Evolutionary conservation across 2,113 vertebrate species (phyloP), one percentile per base, ranked within the genome.

Genomic region (Semnornis frantzii): DNA sequence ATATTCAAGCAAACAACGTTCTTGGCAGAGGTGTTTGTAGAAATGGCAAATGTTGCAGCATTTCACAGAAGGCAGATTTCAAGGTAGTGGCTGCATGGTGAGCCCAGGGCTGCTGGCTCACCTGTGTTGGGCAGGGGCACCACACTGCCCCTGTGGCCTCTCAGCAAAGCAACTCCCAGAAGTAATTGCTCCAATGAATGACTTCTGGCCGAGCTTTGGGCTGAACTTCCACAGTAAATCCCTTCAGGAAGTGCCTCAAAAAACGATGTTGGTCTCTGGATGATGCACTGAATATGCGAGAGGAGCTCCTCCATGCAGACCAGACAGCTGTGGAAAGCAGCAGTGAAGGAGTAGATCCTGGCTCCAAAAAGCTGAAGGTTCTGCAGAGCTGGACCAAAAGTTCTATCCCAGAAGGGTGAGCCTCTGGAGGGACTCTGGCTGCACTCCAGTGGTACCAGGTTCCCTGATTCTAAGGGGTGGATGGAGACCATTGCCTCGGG

Each of bases 1-100:
- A 93, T 88, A 81, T 70, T 64, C 85, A 69, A 62, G 82, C 87
- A 93, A 94, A 94, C 69, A 94, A 72, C 6, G 42, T 25, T 94
- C 58, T 87, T 91, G 93, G 89, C 91, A 95, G 76, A 89, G 96
- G 78, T 50, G n/a, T 83, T 74, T 75, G 85, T 91, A 85, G 93
- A 90, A 96, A 94, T 3, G 9, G 79, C 54, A 78, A 88, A 91
- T 88, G 90, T 88, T 94, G 76, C 91, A 94, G 93, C 82, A 92
- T 81, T 83, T 83, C 87, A 91, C 0, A 0, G 82, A 87, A 96
- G 80, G 85, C 8, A 77, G 85, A 83, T 94, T 94, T 88, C 82
- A 72, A 87, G 90, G 80, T 72, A 94, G 50, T 0, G 6, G 68
- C 18, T 94, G 48, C 15, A 27, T 23, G 4, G 15, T 64, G 82